Conservation (phyloP, 2,888 invertebrate genomes). For the Mechanitis mazaeus region DNA sequence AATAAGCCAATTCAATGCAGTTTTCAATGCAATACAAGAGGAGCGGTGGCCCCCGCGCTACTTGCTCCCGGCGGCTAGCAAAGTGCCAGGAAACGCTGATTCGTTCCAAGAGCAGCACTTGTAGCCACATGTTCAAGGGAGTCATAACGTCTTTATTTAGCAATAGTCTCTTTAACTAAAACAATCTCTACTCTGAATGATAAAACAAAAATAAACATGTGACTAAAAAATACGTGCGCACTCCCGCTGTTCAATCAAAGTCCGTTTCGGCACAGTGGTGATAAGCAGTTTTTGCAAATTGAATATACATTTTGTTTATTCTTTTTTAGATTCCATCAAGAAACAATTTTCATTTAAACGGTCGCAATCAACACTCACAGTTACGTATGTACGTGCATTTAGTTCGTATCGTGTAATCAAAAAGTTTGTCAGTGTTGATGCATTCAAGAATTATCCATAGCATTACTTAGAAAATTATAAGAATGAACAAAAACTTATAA, state of each 20-base stretch:
- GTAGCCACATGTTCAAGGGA: constrained; percentile 75
- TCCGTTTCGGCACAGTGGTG: neutral
- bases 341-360: neutral
- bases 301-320: constrained; percentile 13
- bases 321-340: constrained; percentile 10
- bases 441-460: neutral
- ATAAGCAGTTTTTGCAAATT: constrained; percentile 8
- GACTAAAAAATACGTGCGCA: constrained; percentile 72
- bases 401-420: neutral
- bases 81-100: constrained; percentile 67
- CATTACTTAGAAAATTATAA: constrained; percentile 18
- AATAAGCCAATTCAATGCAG: neutral
- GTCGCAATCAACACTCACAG: constrained; percentile 11
- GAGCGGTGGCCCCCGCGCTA: constrained; percentile 29
- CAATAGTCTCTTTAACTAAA: constrained; percentile 25
- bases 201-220: constrained; percentile 63
- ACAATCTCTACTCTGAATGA: constrained; percentile 30
- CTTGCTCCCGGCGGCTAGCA: constrained; percentile 47
- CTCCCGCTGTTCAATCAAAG: constrained; percentile 40
- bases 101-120: constrained; percentile 50
- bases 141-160: constrained; percentile 33
- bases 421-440: constrained; percentile 19
- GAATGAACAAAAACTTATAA: constrained; percentile 32
- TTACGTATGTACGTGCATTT: neutral
- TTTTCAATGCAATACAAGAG: constrained; percentile 7